phyloP scores from a whole-genome alignment of 2,888 invertebrate species.

The Coremacera marginata region DNA sequence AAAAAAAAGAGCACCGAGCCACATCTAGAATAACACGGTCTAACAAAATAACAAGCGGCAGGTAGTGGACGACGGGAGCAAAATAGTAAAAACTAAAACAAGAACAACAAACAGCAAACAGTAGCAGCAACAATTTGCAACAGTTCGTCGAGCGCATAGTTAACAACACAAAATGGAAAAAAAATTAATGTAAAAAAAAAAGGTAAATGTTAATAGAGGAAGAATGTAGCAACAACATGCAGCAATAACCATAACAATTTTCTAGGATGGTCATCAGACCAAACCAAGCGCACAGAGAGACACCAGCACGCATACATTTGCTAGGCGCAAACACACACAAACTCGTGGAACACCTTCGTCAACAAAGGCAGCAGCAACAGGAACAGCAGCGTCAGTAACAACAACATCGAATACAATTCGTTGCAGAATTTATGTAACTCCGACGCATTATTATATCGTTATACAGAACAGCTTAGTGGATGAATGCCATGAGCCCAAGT shows the following conservation, averaged over 20 bases:
- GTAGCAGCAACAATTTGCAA: conserved; percentile 4
- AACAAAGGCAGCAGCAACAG: background rate
- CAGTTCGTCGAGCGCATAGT: background rate
- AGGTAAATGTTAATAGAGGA: background rate
- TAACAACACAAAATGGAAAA: background rate
- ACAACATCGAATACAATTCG: conserved; percentile 19
- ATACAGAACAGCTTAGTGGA: conserved; percentile 43
- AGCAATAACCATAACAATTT: conserved; percentile 45
- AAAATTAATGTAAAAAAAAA: background rate
- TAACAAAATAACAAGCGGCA: background rate
- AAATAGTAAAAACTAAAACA: too few relatives aligned
- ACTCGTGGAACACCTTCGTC: background rate
- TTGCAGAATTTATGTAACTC: conserved; percentile 46
- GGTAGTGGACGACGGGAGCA: background rate
- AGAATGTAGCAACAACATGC: conserved; percentile 5
- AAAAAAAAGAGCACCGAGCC: too few relatives aligned
- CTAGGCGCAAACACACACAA: background rate
- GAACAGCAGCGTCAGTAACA: background rate
- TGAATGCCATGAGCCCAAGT: background rate
- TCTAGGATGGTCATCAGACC: conserved; percentile 42
- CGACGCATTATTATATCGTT: conserved; percentile 48
- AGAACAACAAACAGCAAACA: background rate
- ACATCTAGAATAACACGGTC: too few relatives aligned
- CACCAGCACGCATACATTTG: background rate
- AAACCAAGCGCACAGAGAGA: background rate